Evolutionary conservation across 2,888 invertebrate species (phyloP).

Genomic region (Cataglyphis livida): DNA sequence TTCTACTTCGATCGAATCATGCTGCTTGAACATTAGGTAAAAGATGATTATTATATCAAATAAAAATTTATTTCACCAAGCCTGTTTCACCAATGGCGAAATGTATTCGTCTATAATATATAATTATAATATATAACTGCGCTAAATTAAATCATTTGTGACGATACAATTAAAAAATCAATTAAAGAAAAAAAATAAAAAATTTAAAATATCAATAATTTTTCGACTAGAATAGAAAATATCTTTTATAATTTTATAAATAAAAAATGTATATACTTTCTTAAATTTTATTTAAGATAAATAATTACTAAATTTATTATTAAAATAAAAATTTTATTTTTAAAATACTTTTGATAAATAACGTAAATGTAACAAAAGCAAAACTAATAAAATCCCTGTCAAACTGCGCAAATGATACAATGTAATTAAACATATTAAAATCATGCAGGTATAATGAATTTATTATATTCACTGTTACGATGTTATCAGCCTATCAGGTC

Average conservation of each 20-base stretch:
- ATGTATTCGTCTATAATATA: conserved; percentile 1
- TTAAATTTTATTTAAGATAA: too few relatives aligned
- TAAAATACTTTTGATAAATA: neutral
- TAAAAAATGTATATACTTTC: neutral
- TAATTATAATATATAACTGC: neutral
- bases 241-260: neutral
- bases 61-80: neutral
- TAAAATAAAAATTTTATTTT: neutral
- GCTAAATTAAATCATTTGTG: neutral
- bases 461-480: neutral
- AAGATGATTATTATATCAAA: conserved; percentile 16
- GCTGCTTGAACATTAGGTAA: conserved; percentile 12
- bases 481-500: too few relatives aligned
- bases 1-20: conserved; percentile 8
- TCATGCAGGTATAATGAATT: neutral
- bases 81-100: conserved; percentile 13
- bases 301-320: neutral
- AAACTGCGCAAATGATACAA: neutral
- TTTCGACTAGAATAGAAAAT: neutral
- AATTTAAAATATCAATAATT: neutral
- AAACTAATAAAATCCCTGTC: neutral
- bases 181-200: neutral
- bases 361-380: neutral
- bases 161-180: neutral
- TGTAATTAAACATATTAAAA: neutral